Percentiles rank a stretch among this genome's conserved stretches.
Conservation (phyloP, 2,797 vertebrate genomes). For the Acanthurus tractus region DNA sequence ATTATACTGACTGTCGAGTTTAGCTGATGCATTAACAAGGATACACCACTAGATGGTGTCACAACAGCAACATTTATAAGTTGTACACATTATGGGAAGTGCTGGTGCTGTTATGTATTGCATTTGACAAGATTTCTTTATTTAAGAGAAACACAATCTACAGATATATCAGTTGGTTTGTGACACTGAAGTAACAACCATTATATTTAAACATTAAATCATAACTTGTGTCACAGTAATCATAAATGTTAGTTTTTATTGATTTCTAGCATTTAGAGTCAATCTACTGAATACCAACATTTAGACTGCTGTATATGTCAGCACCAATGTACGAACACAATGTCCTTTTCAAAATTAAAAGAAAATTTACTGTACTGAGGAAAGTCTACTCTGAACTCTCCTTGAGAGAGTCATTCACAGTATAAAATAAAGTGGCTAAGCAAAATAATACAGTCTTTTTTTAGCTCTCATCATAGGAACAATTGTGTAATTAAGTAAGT, state of each 20-base stretch:
- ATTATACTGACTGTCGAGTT: background rate
- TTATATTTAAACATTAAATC: background rate
- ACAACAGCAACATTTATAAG: conserved; percentile 23
- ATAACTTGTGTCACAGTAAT: background rate
- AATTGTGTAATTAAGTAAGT: background rate
- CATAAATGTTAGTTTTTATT: background rate
- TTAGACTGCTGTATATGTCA: background rate
- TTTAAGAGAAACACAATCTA: background rate
- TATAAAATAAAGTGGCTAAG: background rate
- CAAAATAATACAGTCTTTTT: background rate
- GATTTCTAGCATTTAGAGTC: background rate
- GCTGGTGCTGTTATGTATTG: background rate
- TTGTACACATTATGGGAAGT: background rate
- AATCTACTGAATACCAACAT: background rate
- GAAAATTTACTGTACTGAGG: background rate
- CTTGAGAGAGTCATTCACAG: background rate
- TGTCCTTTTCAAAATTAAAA: background rate
- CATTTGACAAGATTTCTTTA: background rate
- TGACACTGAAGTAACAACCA: background rate
- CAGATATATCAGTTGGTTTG: background rate
- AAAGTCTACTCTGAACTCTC: background rate
- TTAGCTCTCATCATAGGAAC: background rate
- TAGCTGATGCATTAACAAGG: conserved; percentile 1
- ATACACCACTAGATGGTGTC: conserved; percentile 66
- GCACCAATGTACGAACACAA: background rate